These are phyloP conservation scores for Sardinella longiceps DNA, from an alignment of 2,797 vertebrate species.

Conservation along the genomic window DNA sequence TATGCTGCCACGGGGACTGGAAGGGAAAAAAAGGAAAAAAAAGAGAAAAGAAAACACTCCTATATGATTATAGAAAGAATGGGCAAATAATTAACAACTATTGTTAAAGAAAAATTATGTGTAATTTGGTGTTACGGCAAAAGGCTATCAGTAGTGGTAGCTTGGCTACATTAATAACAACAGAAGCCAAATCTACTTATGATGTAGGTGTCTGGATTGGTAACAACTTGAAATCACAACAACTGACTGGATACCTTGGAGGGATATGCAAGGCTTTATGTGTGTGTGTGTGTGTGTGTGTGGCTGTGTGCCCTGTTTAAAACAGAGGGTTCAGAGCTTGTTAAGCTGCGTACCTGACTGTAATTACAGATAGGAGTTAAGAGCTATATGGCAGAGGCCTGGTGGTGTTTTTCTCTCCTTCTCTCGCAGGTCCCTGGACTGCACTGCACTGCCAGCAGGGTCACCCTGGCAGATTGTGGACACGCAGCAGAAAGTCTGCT, in stretches of 20 bases:
- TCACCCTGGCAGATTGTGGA: constrained; percentile 34
- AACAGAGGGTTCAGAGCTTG: constrained; percentile 27
- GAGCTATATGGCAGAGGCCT: not conserved
- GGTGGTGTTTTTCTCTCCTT: not conserved
- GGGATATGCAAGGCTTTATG: not conserved
- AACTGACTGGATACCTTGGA: not conserved
- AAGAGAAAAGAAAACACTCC: not conserved
- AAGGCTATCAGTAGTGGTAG: not conserved
- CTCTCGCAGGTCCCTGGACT: constrained; percentile 24
- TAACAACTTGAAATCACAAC: not conserved
- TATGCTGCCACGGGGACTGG: not conserved
- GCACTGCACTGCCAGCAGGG: constrained; percentile 14
- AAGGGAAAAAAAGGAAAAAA: too few relatives aligned
- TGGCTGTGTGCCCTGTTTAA: constrained; percentile 41
- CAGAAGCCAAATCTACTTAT: not conserved
- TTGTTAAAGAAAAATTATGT: not conserved
- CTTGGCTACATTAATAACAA: not conserved
- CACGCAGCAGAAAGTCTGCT: constrained; percentile 5
- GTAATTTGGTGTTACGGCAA: not conserved
- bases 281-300: not conserved
- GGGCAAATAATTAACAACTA: not conserved
- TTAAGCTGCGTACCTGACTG: constrained; percentile 29
- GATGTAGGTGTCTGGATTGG: not conserved
- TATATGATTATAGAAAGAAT: not conserved
- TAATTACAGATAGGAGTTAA: constrained; percentile 45